Evolutionary conservation across 2,888 invertebrate genomes (phyloP), one percentile per base, ranked within the genome.

Genomic region (Erebia epiphron): DNA sequence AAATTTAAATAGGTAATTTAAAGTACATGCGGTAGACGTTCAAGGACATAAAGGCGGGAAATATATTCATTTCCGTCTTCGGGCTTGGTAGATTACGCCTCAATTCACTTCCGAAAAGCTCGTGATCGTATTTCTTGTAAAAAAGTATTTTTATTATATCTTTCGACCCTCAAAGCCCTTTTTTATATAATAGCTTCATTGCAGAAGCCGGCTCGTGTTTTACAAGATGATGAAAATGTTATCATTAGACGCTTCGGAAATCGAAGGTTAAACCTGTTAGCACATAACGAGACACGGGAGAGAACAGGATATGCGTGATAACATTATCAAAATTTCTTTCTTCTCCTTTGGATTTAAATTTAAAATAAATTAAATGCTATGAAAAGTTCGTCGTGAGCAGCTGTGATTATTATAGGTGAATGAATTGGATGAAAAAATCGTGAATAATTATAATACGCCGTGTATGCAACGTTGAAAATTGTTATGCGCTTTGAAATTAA

Each of bases 41-140:
- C 73, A 70, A 70, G 69, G 62, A 18, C 21, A 71, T 49, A 66
- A 62, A 58, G 72, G 46, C 46, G 46, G 70, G 66, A 74, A 74
- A 72, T 69, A 62, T 70, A 70, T 73, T 74, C 71, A 70, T 74
- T 74, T 74, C 69, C 72, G 49, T 62, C 43, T 57, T 67, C 69
- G 49, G 43, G 13, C 68, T 74, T 72, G 71, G 73, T 65, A 67
- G 71, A 73, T 71, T 71, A 74, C 72, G 68, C 63, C 61, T 68
- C 68, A 70, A 72, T 72, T 70, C 62, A 61, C 68, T 60, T 41
- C 49, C 67, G 67, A 64, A 71, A 65, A 41, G 61, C 67, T 52
- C 64, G 54, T 61, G 56, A 71, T 69, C 69, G 67, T 73, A 14
- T 73, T 69, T 65, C 69, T 50, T 49, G 67, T 61, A 61, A 69